These are phyloP conservation scores for Drosophila santomea DNA, from an alignment of 1,140 invertebrate genomes.

Conservation along the genomic window DNA sequence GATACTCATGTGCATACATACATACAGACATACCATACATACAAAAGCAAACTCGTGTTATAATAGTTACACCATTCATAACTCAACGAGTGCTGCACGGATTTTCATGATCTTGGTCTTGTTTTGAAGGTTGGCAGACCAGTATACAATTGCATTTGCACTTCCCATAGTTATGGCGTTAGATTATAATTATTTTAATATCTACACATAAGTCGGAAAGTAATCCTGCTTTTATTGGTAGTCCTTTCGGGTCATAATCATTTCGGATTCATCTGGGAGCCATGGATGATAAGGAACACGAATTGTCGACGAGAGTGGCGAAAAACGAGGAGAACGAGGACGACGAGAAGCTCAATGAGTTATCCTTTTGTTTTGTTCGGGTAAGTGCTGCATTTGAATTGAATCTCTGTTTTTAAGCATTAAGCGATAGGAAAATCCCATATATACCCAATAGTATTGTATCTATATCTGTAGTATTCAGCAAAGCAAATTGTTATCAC, in stretches of 20 bases:
- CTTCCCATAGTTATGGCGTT: too few relatives aligned
- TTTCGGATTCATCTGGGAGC: neutral
- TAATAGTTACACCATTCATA: neutral
- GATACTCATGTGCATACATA: too few relatives aligned
- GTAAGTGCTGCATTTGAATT: neutral
- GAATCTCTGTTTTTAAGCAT: neutral
- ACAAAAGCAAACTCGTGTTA: neutral
- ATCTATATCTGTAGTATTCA: too few relatives aligned
- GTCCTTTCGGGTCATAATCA: neutral
- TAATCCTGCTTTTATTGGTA: neutral
- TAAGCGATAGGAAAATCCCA: neutral
- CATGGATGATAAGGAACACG: neutral
- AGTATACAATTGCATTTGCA: neutral
- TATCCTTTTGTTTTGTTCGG: slow-evolving; percentile 11
- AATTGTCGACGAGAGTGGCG: neutral
- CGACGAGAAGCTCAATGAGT: slow-evolving; percentile 4
- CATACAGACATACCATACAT: too few relatives aligned
- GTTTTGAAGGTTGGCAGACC: too few relatives aligned
- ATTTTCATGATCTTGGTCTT: neutral
- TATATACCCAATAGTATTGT: too few relatives aligned
- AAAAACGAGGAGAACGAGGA: slow-evolving; percentile 5
- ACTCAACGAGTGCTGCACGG: neutral
- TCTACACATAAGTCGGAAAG: neutral
- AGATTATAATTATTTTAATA: neutral
- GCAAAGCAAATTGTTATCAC: too few relatives aligned